Base-by-base conservation (phyloP, 2,797 vertebrate species). In the Microcaecilia unicolor region DNA sequence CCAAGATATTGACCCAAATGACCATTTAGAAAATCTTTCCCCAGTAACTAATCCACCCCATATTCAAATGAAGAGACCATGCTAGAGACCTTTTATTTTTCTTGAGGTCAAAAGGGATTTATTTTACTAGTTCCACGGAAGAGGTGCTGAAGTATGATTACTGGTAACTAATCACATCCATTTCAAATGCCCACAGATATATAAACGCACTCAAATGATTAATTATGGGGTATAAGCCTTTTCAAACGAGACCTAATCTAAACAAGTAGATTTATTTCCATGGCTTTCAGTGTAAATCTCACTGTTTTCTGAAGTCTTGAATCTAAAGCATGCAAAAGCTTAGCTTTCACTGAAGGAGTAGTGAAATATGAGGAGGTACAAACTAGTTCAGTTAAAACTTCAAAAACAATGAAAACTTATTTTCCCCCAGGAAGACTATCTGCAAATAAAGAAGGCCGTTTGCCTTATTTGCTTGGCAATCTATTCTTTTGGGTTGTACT, bases 161-260 rank as follows among this genome's bases (percentile, higher is more conserved):
- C 59, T 64, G 49, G 50, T 70, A 67, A 74, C 65, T 67, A 74
- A 74, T 72, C 64, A 69, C 70, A 70, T 55, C 52, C 70, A 67
- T 72, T 74, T 5, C 57, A 63, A 55, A 67, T 34, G 64, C 45
- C 45, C 53, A 48, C 58, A 67, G 60, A 61, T 70, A 64, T 50
- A 72, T 65, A 67, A 65, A 67, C 51, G 56, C 53, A 67, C 63
- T 20, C 55, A 62, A 61, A 63, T 67, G 55, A 75, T 70, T 71
- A 70, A 71, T 67, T 67, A 62, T 51, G 47, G n/a, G 44, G 56
- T 58, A 61, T 54, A 61, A 72, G 49, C 58, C 64, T 54, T 67
- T 71, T 61, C 46, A 64, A 69, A 65, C 46, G 39, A 69, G 59
- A 71, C 48, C 69, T 65, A 65, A 67, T 67, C 57, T 72, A 58